A percentile compares a stretch with the other conserved stretches of the same genome.
These are phyloP conservation scores for Esperia sulphurella DNA, from an alignment of 2,888 invertebrate genomes.

Conservation along the genomic window DNA sequence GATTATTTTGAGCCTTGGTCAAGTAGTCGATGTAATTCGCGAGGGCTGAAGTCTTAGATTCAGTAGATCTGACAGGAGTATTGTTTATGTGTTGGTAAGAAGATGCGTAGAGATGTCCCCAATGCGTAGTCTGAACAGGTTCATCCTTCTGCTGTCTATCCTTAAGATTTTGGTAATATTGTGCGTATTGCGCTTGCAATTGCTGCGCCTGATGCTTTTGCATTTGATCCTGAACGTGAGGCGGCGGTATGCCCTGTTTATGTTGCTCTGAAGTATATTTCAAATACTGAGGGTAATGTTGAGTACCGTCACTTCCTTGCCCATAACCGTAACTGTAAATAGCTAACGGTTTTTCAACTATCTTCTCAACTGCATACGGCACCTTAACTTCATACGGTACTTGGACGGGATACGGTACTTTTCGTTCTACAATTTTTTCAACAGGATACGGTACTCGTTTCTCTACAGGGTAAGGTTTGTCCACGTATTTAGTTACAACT, in stretches of 20 bases:
- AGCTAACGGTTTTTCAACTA: slow-evolving; percentile 53
- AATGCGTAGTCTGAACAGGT: slow-evolving; percentile 36
- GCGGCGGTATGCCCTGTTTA: slow-evolving; percentile 17
- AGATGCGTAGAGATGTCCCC: slow-evolving; percentile 63
- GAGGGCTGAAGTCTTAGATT: slow-evolving; percentile 22
- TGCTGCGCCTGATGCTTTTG: slow-evolving; percentile 19
- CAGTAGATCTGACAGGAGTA: slow-evolving; percentile 24
- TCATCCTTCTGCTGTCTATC: slow-evolving; percentile 20
- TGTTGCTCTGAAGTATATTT: slow-evolving; percentile 25
- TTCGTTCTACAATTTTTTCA: slow-evolving; percentile 73
- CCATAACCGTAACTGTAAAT: slow-evolving; percentile 25
- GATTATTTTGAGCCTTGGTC: slow-evolving; percentile 28
- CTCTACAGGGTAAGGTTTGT: slow-evolving; percentile 71
- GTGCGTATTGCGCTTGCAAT: slow-evolving; percentile 22
- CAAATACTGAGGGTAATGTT: slow-evolving; percentile 27
- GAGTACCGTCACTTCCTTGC: slow-evolving; percentile 13
- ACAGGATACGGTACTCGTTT: slow-evolving; percentile 65
- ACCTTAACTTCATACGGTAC: slow-evolving; percentile 74
- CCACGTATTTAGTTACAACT: slow-evolving; percentile 60
- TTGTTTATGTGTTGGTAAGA: slow-evolving; percentile 56
- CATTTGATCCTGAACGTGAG: slow-evolving; percentile 11
- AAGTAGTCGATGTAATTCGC: slow-evolving; percentile 37
- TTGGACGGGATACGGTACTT: slow-evolving; percentile 77
- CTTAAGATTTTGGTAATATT: slow-evolving; percentile 25
- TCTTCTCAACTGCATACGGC: slow-evolving; percentile 61